Conservation (phyloP, 1,140 invertebrate genomes). For the Popillia japonica region DNA sequence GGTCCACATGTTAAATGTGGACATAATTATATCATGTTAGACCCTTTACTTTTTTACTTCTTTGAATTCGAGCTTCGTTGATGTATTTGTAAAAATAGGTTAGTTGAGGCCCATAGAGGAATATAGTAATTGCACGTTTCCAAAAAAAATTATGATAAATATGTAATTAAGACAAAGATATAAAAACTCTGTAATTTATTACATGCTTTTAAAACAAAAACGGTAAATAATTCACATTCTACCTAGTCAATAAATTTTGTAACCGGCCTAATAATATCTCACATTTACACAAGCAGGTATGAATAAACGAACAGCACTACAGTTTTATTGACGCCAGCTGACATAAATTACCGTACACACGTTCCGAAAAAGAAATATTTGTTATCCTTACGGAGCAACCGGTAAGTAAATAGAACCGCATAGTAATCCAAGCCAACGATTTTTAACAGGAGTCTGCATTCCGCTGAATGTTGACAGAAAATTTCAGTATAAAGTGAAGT, state of each 20-base stretch:
- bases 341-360: neutral
- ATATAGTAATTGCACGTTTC: too few relatives aligned
- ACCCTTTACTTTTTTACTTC: too few relatives aligned
- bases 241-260: neutral
- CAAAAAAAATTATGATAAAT: too few relatives aligned
- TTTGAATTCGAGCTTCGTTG: too few relatives aligned
- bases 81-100: too few relatives aligned
- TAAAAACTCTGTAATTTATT: too few relatives aligned
- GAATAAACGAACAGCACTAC: neutral
- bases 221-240: neutral
- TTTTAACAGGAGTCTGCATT: neutral
- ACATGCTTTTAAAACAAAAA: too few relatives aligned
- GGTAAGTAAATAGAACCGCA: neutral
- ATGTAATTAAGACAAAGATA: too few relatives aligned
- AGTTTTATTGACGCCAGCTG: slow-evolving; percentile 2
- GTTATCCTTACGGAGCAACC: neutral
- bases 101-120: too few relatives aligned
- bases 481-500: neutral
- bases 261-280: neutral
- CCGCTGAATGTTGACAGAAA: neutral
- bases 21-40: too few relatives aligned
- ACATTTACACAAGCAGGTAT: neutral
- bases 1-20: too few relatives aligned
- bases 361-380: slow-evolving; percentile 6
- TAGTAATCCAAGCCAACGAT: neutral